Percentiles rank a stretch among this genome's conserved stretches.
These are phyloP conservation scores for Amphiduros pacificus DNA, from an alignment of 2,888 invertebrate species.

Conservation along the genomic window DNA sequence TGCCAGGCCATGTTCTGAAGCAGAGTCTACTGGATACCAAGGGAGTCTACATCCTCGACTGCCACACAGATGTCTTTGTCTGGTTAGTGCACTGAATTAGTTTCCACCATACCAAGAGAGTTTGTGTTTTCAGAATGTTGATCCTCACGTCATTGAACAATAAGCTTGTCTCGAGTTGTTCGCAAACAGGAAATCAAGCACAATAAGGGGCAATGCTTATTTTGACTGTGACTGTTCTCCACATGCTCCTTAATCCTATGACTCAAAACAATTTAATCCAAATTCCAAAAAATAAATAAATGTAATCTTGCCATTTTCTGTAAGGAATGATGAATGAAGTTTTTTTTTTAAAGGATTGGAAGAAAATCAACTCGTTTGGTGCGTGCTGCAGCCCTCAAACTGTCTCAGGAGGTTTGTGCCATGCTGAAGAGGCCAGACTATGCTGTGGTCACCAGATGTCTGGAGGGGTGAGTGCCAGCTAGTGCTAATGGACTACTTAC, in stretches of 20 bases:
- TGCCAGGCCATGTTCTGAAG: conserved; percentile 65
- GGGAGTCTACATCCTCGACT: conserved; percentile 95
- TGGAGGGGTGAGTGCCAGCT: conserved; percentile 94
- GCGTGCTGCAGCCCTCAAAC: conserved; percentile 91
- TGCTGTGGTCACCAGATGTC: conserved; percentile 84
- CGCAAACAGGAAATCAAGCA: no score
- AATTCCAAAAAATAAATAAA: no score
- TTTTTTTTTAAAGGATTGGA: conserved; percentile 75
- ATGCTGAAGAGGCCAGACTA: conserved; percentile 84
- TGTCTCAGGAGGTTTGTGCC: conserved; percentile 93
- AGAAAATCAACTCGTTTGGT: conserved; percentile 95
- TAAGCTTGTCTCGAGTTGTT: no score
- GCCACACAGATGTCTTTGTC: conserved; percentile 89
- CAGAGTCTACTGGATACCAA: conserved; percentile 82
- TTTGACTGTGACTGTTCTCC: no score
- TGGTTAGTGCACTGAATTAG: no score
- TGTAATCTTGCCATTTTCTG: no score
- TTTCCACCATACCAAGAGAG: no score
- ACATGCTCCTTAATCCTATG: no score
- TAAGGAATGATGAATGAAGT: neutral
- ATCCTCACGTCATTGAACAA: no score
- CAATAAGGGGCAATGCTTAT: no score
- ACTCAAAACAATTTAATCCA: no score
- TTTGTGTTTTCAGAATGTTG: no score
- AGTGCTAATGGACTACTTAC: conserved; percentile 9